Base-by-base conservation (phyloP, 2,888 invertebrate species). In the Nipponacmea schrenckii region DNA sequence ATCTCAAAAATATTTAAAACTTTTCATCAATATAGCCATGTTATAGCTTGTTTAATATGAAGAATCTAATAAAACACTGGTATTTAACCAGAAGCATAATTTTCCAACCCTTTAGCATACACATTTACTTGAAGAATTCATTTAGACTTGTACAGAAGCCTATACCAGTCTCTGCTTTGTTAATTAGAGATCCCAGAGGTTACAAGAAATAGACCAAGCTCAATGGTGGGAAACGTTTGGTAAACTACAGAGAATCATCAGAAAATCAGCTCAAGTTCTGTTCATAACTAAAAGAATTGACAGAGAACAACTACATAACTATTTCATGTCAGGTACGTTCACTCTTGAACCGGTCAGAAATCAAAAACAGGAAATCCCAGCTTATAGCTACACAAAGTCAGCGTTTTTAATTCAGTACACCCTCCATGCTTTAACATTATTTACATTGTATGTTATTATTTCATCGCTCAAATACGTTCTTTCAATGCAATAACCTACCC, bases 171-270 rank as follows among this genome's bases (percentile, higher is more conserved):
- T 45, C 44, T 8, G 45, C 15, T 7, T 66, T 63, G 70, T 70
- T 26, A 77, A 74, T n/a, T 77, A 86, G 86, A 75, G 85, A 62
- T 79, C 81, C 62, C 83, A 81, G 66, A 77, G 82, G 24, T 76
- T 87, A 65, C 85, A 85, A 39, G 97, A 98, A 92, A 96, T 96
- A 86, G 98, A 98, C 88, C 97, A 98, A 87, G 96, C 94, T 0
- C 93, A 95, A 31, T 98, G 98, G 98, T 98, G 98, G 98, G 97
- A 97, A 85, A 97, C 96, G 0, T 92, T 98, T 72, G 93, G 93
- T 56, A 97, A 96, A 89, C 96, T 98, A 93, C 98, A 98, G 89
- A 96, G 96, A 87, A 90, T 98, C 26, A 93, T 98, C 79, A 91
- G 98, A 14, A 98, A 97, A 90, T 96, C 97, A 0, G 94, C 97